Evolutionary conservation across 2,113 vertebrate species (phyloP).

Genomic region (Xenotilapia flavipinnis): DNA sequence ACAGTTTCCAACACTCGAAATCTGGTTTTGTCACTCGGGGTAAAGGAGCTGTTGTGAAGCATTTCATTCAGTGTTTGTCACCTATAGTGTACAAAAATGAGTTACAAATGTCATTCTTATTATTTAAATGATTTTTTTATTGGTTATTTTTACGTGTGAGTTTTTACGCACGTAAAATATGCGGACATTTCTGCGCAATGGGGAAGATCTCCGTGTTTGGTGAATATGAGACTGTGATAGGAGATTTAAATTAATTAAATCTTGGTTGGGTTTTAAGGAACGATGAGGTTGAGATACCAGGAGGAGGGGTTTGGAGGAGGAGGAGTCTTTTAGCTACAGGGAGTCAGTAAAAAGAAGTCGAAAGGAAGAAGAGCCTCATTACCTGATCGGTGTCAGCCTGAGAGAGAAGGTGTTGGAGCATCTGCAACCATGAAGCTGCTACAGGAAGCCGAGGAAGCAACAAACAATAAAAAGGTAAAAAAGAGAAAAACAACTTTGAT

Average conservation of each 20-base stretch:
- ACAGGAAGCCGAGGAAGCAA: neutral
- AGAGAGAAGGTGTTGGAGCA: neutral
- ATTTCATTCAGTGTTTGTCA: neutral
- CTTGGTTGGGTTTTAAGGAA: neutral
- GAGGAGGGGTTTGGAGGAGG: neutral
- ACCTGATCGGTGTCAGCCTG: neutral
- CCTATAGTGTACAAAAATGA: neutral
- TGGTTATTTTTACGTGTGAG: neutral
- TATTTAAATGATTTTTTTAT: rapidly evolving
- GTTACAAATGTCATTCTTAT: neutral
- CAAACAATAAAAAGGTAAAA: slow-evolving; percentile 56
- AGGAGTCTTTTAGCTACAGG: neutral
- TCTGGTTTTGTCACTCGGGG: neutral
- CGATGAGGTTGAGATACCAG: neutral
- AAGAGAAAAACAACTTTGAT: neutral
- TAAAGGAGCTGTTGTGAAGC: neutral
- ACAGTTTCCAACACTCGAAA: neutral
- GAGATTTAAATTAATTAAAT: neutral
- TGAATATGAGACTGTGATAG: neutral
- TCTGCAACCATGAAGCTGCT: slow-evolving; percentile 15
- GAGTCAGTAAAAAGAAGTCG: neutral
- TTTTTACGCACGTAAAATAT: neutral
- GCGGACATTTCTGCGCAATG: neutral
- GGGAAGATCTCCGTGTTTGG: neutral
- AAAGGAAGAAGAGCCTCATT: neutral